Evolutionary conservation across 2,888 invertebrate genomes (phyloP), one percentile per base, ranked within the genome.

Genomic region (Syrphus vitripennis): DNA sequence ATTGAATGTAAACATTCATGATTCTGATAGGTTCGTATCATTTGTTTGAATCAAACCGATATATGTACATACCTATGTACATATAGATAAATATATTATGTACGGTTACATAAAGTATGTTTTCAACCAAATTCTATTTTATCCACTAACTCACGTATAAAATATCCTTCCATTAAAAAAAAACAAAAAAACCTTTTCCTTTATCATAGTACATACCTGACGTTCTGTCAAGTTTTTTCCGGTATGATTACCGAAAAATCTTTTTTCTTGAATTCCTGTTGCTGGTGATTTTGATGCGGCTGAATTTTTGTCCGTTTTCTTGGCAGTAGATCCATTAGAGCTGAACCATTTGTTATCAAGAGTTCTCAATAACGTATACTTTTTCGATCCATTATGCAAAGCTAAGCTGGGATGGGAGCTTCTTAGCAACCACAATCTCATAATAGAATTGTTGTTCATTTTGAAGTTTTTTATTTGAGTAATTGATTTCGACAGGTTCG

Each of bases 241-340:
- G 24, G 40, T 26, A 37, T 83, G 48, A 5, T n/a, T n/a, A n/a
- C 80, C 48, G 14, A 80, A 75, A 40, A 70, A 75, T 75, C 70
- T 80, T 70, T 71, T 83, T 34, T 80, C 65, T 34, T 45, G 69
- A 65, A 70, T 70, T 40, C 45, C 70, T 80, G 75, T 70, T 63
- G 79, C 55, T 50, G 78, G 10, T 40, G 55, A 42, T 37, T 24
- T 14, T 45, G n/a, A n/a, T n/a, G n/a, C 12, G 26, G 14, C n/a
- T 29, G 10, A 37, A 4, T 16, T 53, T 45, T 74, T 69, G 10
- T 79, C 57, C 9, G 10, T 50, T 31, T 80, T 57, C 5, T 63
- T 74, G 16, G 24, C 26, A 4, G 40, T 1, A 16, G 24, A 31
- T 12, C 40, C 72, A 31, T 34, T 45, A 9, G 37, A 42, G 7